Percentiles rank a stretch among this genome's conserved stretches.
phyloP scores from a whole-genome alignment of 2,113 vertebrate species.

The Anas platyrhynchos region DNA sequence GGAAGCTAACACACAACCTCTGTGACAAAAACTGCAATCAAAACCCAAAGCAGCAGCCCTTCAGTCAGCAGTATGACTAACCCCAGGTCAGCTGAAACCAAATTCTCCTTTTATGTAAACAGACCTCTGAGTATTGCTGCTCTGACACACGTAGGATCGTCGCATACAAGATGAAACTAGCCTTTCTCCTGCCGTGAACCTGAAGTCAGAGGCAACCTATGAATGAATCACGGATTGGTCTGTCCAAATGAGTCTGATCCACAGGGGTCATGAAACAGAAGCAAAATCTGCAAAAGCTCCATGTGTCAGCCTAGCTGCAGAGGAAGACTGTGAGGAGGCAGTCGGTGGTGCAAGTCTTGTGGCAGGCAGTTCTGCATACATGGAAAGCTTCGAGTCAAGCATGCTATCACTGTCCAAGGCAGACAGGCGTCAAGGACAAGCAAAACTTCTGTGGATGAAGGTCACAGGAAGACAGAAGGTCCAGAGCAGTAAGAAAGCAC shows the following conservation, averaged over 20 bases:
- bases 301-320: neutral
- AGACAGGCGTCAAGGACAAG: neutral
- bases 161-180: neutral
- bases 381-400: neutral
- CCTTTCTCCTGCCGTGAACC: neutral
- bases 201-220: neutral
- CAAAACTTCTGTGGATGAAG: neutral
- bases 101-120: neutral
- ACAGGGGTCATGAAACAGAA: neutral
- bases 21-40: neutral
- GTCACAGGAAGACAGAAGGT: neutral
- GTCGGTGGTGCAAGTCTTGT: rapidly evolving
- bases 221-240: neutral
- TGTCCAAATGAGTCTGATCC: neutral
- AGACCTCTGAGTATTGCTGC: neutral
- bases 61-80: neutral
- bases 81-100: neutral
- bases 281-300: neutral
- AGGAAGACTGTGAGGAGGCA: neutral
- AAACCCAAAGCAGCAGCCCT: neutral
- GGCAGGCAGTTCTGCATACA: neutral
- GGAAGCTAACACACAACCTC: neutral
- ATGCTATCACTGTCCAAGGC: neutral
- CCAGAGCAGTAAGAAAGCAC: neutral
- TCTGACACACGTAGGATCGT: neutral